A percentile compares a stretch with the other conserved stretches of the same genome.
phyloP scores from a whole-genome alignment of 2,888 invertebrate species.

The Iphiclides podalirius region DNA sequence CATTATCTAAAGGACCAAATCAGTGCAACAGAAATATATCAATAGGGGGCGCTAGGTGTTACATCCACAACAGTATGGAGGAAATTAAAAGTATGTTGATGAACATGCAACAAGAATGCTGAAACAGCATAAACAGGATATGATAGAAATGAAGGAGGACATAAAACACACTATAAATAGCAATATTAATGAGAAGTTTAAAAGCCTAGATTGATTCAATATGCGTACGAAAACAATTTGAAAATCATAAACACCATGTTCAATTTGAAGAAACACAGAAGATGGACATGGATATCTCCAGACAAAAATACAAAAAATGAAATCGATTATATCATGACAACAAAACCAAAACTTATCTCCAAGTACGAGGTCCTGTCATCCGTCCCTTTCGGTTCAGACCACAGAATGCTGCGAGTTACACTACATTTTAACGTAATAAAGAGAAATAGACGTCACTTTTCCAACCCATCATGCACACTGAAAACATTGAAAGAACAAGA shows the following conservation, averaged over 20 bases:
- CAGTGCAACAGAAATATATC: too few relatives aligned
- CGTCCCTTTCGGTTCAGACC: constrained; percentile 24
- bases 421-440: constrained; percentile 12
- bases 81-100: constrained; percentile 24
- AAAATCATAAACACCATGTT: constrained; percentile 3
- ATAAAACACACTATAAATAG: constrained; percentile 27
- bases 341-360: constrained; percentile 13
- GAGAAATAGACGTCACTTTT: constrained; percentile 18
- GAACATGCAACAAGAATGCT: constrained; percentile 24
- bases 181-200: constrained; percentile 27
- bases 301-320: constrained; percentile 13
- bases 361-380: constrained; percentile 25
- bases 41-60: constrained; percentile 3
- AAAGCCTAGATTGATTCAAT: constrained; percentile 13
- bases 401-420: constrained; percentile 26
- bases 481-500: constrained; percentile 23
- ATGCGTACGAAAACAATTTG: constrained; percentile 5
- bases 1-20: too few relatives aligned
- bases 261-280: neutral
- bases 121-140: constrained; percentile 27
- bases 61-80: constrained; percentile 11
- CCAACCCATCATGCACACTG: constrained; percentile 15
- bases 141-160: constrained; percentile 29
- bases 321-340: constrained; percentile 12
- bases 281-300: constrained; percentile 9